A percentile compares a stretch with the other conserved stretches of the same genome.
phyloP scores from a whole-genome alignment of 2,113 vertebrate species.

The Saiga tatarica region DNA sequence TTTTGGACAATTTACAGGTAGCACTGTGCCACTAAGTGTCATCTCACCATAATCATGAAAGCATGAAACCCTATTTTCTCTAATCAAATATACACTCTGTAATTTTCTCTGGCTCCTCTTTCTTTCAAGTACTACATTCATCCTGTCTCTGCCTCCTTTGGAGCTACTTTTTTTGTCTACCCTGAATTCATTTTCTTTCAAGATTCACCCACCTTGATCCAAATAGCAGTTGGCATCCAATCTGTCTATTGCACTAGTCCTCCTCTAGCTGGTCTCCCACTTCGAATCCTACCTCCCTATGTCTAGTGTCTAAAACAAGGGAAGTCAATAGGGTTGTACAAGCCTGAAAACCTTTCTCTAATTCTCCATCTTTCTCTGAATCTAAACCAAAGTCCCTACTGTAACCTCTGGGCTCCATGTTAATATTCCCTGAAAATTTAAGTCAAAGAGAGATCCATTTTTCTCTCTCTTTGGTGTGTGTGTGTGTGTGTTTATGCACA shows the following conservation, averaged over 20 bases:
- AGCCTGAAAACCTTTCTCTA: not conserved
- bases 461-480: not conserved
- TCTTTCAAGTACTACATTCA: not conserved
- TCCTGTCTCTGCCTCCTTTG: not conserved
- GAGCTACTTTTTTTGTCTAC: too few relatives aligned
- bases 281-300: not conserved
- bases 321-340: not conserved
- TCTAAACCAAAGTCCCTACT: not conserved
- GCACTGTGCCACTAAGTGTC: not conserved
- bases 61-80: not conserved
- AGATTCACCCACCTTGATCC: not conserved
- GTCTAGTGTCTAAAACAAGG: not conserved
- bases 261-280: not conserved
- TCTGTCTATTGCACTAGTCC: not conserved
- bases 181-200: not conserved
- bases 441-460: not conserved
- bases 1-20: not conserved
- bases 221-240: not conserved
- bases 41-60: not conserved
- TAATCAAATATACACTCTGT: not conserved
- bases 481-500: rapidly evolving
- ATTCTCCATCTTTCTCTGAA: not conserved
- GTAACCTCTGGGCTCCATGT: not conserved
- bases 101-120: not conserved
- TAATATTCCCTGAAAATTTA: not conserved